Conservation (phyloP, 2,113 vertebrate genomes). For the Oophaga pumilio region DNA sequence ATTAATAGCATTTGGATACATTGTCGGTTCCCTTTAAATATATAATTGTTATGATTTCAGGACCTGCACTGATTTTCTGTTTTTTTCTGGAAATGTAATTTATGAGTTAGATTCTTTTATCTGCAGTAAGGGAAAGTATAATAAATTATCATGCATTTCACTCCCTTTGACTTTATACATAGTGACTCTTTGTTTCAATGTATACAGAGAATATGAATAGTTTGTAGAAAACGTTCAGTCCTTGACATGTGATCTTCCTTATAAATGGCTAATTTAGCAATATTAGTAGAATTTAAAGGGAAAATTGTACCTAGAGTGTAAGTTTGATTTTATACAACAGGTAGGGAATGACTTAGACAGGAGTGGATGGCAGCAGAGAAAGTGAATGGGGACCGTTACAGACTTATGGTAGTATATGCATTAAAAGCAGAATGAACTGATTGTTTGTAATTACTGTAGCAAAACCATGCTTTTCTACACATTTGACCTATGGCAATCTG, state of each 20-base stretch:
- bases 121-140: not conserved
- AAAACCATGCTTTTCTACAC: too few relatives aligned
- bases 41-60: slow-evolving; percentile 33
- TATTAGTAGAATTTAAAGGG: not conserved
- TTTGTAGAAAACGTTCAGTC: not conserved
- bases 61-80: not conserved
- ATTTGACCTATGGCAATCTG: too few relatives aligned
- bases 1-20: too few relatives aligned
- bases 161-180: not conserved
- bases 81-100: not conserved
- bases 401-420: too few relatives aligned
- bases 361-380: too few relatives aligned
- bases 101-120: not conserved
- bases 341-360: too few relatives aligned
- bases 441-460: too few relatives aligned
- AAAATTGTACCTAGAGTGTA: too few relatives aligned
- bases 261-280: not conserved
- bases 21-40: not conserved
- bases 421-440: too few relatives aligned
- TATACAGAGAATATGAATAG: not conserved
- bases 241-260: not conserved
- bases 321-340: too few relatives aligned
- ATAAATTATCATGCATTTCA: not conserved
- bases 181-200: not conserved
- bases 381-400: too few relatives aligned